Evolutionary conservation across 2,113 vertebrate species (phyloP).

Genomic region (Onychostoma macrolepis): DNA sequence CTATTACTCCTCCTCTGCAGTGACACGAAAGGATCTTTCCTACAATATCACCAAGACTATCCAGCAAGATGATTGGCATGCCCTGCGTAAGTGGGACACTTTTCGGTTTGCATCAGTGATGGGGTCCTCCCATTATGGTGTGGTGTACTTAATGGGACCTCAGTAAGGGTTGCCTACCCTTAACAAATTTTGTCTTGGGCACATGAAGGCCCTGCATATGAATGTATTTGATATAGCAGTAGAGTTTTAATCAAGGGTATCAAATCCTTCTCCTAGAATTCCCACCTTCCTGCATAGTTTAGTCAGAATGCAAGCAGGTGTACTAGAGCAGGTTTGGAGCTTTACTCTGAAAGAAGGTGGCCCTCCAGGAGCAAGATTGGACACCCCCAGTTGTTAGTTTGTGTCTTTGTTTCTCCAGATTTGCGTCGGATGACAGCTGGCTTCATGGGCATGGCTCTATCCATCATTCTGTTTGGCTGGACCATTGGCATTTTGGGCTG

Average conservation of each 20-base stretch:
- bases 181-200: background rate
- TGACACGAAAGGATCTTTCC: conserved; percentile 83
- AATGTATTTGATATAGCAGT: background rate
- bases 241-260: too few relatives aligned
- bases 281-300: background rate
- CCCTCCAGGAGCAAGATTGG: background rate
- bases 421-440: conserved; percentile 74
- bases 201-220: background rate
- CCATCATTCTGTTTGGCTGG: conserved; percentile 91
- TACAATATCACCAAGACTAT: conserved; percentile 91
- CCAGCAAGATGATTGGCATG: conserved; percentile 89
- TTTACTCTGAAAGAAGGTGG: background rate
- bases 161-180: too few relatives aligned
- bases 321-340: background rate
- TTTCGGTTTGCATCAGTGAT: background rate
- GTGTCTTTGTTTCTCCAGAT: conserved; percentile 57
- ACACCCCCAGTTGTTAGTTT: background rate
- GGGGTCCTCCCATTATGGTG: background rate
- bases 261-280: too few relatives aligned
- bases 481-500: conserved; percentile 87
- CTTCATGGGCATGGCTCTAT: conserved; percentile 85
- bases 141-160: background rate
- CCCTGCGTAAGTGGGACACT: conserved; percentile 81
- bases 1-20: conserved; percentile 85
- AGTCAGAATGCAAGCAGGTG: background rate